Conservation (phyloP, 1,140 invertebrate species). For the Triops cancriformis region DNA sequence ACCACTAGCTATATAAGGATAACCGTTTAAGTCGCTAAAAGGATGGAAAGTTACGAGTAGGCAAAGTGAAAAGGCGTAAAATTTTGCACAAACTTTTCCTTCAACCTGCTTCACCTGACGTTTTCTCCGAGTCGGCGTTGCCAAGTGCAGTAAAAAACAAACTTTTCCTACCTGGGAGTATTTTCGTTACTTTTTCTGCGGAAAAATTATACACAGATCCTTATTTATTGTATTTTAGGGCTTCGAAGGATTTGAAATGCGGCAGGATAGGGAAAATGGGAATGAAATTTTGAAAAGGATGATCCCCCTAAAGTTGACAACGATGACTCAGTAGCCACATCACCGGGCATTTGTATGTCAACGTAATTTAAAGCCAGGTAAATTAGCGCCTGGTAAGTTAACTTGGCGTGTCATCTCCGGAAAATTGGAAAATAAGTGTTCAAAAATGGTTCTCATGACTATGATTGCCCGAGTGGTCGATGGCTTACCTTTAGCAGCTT, state of each 20-base stretch:
- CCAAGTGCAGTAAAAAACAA: neutral
- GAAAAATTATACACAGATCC: neutral
- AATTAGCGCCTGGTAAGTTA: neutral
- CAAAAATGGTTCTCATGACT: conserved; percentile 86
- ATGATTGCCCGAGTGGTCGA: conserved; percentile 93
- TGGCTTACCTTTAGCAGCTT: conserved; percentile 89
- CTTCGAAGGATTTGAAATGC: neutral
- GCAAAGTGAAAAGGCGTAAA: neutral
- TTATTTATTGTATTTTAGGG: neutral
- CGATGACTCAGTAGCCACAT: conserved; percentile 18
- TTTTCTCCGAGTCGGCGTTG: conserved; percentile 10
- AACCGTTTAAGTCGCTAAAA: neutral
- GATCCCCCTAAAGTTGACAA: neutral
- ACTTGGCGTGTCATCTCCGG: neutral
- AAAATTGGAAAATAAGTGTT: neutral
- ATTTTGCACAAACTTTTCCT: neutral
- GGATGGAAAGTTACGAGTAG: neutral
- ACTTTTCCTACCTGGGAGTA: neutral
- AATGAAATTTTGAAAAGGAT: neutral
- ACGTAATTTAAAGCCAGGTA: conserved; percentile 9
- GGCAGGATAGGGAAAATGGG: neutral
- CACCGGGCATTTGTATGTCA: conserved; percentile 13
- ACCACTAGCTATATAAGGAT: neutral
- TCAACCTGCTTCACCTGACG: conserved; percentile 12
- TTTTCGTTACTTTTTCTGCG: neutral